Evolutionary conservation across 2,113 vertebrate genomes (phyloP).

Genomic region (Chascanopsetta lugubris): DNA sequence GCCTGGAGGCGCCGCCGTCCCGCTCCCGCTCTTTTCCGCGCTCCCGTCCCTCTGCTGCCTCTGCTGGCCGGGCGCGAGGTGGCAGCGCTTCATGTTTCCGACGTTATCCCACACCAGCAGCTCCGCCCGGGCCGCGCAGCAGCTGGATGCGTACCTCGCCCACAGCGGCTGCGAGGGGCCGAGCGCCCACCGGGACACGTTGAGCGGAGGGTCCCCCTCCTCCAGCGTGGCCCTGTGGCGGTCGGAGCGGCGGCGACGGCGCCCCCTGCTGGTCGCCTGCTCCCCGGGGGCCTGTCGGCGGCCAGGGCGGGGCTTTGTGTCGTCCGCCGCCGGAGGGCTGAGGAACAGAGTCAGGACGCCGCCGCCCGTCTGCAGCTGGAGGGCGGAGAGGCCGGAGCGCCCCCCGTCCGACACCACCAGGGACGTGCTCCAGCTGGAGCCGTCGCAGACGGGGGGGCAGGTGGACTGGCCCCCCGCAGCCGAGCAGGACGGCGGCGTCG

Average conservation of each 20-base stretch:
- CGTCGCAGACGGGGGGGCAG: slow-evolving; percentile 66
- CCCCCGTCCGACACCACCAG: slow-evolving; percentile 76
- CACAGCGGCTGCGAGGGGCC: slow-evolving; percentile 60
- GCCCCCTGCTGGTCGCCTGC: background rate
- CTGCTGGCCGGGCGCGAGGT: slow-evolving; percentile 65
- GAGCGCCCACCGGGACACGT: slow-evolving; percentile 65
- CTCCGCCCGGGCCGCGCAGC: slow-evolving; percentile 73
- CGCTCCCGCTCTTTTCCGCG: slow-evolving; percentile 32
- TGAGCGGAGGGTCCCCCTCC: slow-evolving; percentile 62
- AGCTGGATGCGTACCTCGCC: slow-evolving; percentile 76
- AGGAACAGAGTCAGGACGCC: slow-evolving; percentile 69
- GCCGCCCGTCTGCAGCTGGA: slow-evolving; percentile 71
- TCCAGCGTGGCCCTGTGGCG: slow-evolving; percentile 47
- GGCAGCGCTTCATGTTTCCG: slow-evolving; percentile 73
- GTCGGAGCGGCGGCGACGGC: slow-evolving; percentile 7
- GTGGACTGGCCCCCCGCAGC: slow-evolving; percentile 42
- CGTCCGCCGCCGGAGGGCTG: slow-evolving; percentile 29
- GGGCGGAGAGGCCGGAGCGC: slow-evolving; percentile 75
- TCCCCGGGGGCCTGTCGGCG: slow-evolving; percentile 25
- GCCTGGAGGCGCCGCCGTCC: background rate
- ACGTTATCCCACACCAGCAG: slow-evolving; percentile 72
- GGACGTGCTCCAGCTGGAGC: slow-evolving; percentile 73
- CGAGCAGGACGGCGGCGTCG: slow-evolving; percentile 72
- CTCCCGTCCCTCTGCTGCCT: slow-evolving; percentile 45
- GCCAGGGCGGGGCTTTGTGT: slow-evolving; percentile 1